Conservation (phyloP, 2,797 vertebrate genomes). For the Microtus agrestis region DNA sequence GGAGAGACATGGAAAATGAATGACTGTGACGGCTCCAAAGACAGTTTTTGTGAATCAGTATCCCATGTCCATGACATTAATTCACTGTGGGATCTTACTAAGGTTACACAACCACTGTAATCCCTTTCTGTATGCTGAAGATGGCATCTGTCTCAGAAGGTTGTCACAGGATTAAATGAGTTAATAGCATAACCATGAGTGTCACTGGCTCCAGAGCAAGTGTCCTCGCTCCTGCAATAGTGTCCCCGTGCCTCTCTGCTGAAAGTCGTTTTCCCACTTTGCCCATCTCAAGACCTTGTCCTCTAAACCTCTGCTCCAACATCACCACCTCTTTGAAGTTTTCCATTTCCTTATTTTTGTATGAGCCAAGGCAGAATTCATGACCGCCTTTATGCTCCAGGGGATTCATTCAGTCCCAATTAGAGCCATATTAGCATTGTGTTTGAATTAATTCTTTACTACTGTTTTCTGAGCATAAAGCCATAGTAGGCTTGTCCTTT, state of each 20-base stretch:
- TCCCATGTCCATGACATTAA: fast-evolving
- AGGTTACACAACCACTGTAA: background rate
- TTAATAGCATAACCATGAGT: background rate
- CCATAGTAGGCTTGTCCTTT: background rate
- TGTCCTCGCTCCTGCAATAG: fast-evolving
- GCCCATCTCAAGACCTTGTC: background rate
- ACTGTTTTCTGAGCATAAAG: background rate
- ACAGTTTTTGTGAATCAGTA: background rate
- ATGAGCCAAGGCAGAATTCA: conserved; percentile 15
- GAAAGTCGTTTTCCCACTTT: background rate
- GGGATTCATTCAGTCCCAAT: conserved; percentile 1
- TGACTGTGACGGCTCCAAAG: background rate
- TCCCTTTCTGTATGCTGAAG: background rate
- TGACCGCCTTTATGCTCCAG: background rate
- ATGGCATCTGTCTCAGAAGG: background rate
- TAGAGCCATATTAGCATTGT: background rate
- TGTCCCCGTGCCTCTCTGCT: background rate
- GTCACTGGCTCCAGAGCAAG: no score
- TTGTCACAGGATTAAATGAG: background rate
- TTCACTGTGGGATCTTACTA: background rate
- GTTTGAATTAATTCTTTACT: background rate
- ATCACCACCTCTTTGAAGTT: background rate
- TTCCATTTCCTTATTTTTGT: background rate
- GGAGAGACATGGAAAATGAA: fast-evolving
- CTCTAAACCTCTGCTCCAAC: background rate